Evolutionary conservation across 1,140 invertebrate genomes (phyloP), one percentile per base, ranked within the genome.

Genomic region (Zaprionus taronus): DNA sequence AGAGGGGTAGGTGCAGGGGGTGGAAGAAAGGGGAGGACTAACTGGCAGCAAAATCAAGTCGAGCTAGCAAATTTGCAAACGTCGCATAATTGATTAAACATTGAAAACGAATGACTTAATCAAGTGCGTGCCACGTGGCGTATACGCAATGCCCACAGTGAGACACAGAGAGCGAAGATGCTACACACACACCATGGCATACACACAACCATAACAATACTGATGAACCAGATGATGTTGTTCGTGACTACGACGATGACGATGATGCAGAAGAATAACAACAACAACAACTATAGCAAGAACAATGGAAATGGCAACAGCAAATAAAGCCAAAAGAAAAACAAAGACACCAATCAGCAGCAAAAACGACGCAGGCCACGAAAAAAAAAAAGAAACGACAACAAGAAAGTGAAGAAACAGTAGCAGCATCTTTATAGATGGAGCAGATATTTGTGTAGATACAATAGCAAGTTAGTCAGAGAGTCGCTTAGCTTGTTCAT

Each of bases 31-130:
- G 2, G 41, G n/a, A 9, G 2, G n/a, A 4, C 2, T 5, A 7
- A n/a, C 7, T 47, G 57, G 6, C 26, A 56, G 62, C n/a, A 15
- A 47, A 38, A 41, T 55, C 14, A 26, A 44, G 17, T 15, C 38
- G 28, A 63, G 51, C 38, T 57, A 1, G 51, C 51, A 51, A 81
- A 81, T 89, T 83, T 72, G 80, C 84, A 76, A 89, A 75, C 80
- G 74, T 79, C 73, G 83, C 84, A 83, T 87, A 87, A 87, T 81
- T 89, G 84, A 87, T 84, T 89, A 81, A 81, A 79, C 79, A 72
- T 73, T 73, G 31, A 56, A 57, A 85, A 72, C 66, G 78, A 83
- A 77, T 70, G 84, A 89, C 83, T 83, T 89, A 81, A 87, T 87
- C 83, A 87, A 83, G 74, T 76, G 65, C 80, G 73, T 72, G 81